Conservation (phyloP, 2,888 invertebrate genomes). For the Halictus ligatus region DNA sequence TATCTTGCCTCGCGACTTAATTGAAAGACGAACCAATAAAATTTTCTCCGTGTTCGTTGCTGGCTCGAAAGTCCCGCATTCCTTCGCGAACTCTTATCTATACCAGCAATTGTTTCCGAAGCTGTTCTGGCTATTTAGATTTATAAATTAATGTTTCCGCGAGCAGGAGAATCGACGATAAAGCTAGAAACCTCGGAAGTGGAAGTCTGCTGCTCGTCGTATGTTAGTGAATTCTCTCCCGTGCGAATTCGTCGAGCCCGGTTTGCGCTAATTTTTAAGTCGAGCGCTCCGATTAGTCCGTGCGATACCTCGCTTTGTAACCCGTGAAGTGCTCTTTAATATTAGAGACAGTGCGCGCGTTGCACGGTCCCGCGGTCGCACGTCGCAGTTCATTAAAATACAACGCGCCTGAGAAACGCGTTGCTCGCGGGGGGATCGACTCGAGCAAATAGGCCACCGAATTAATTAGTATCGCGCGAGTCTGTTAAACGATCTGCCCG, state of each 20-base stretch:
- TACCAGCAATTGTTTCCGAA: not conserved
- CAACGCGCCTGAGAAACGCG: constrained; percentile 6
- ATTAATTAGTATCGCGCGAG: constrained; percentile 21
- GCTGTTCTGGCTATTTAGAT: not conserved
- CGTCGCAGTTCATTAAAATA: constrained; percentile 30
- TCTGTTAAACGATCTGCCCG: constrained; percentile 27
- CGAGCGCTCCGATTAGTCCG: not conserved
- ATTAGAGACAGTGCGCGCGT: not conserved
- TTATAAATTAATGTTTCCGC: too few relatives aligned
- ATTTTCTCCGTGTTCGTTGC: not conserved
- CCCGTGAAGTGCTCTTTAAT: not conserved
- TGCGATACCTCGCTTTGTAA: not conserved
- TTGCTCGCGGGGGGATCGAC: not conserved
- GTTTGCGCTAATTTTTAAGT: not conserved
- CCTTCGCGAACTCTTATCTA: not conserved
- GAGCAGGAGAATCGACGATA: too few relatives aligned
- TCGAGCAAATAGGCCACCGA: not conserved
- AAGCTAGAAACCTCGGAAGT: not conserved
- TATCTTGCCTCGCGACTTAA: not conserved
- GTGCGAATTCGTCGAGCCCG: not conserved
- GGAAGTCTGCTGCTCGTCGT: not conserved
- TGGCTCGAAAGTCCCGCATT: not conserved
- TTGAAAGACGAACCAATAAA: not conserved
- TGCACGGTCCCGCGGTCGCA: not conserved
- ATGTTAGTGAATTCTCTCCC: not conserved